Percentiles rank a stretch among this genome's conserved stretches.
phyloP scores from a whole-genome alignment of 2,888 invertebrate species.

The Pandemis heparana region DNA sequence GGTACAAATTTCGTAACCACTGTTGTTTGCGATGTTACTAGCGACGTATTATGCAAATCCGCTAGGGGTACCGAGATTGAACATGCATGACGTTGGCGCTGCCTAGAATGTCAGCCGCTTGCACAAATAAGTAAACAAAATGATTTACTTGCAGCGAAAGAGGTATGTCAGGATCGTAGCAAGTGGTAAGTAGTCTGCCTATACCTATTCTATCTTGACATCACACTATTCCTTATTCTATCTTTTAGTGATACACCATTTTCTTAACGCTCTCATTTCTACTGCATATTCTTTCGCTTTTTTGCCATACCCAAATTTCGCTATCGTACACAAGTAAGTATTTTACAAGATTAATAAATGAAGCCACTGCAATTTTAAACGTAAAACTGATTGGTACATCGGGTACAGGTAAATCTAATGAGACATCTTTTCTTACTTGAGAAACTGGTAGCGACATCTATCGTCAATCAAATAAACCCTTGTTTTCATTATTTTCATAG shows the following conservation, averaged over 20 bases:
- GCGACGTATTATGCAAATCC: conserved; percentile 52
- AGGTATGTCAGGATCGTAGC: too few species aligned
- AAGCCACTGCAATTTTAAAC: too few species aligned
- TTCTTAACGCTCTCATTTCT: too few species aligned
- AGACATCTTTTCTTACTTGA: not conserved
- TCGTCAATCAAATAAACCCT: not conserved
- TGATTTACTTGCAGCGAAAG: not conserved
- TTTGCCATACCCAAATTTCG: too few species aligned
- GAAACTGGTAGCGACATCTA: conserved; percentile 56
- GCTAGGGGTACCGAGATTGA: conserved; percentile 50
- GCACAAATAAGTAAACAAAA: conserved; percentile 5
- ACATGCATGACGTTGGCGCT: conserved; percentile 49
- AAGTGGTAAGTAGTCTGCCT: too few species aligned
- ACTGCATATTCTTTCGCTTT: too few species aligned
- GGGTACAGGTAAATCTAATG: not conserved
- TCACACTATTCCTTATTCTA: too few species aligned
- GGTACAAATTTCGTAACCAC: not conserved
- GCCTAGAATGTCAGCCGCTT: conserved; percentile 18
- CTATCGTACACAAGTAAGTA: too few species aligned
- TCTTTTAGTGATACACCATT: too few species aligned
- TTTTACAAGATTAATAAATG: too few species aligned
- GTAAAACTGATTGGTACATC: too few species aligned
- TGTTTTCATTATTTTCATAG: not conserved
- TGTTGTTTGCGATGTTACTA: conserved; percentile 43
- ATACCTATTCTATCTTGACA: too few species aligned